These are phyloP conservation scores for Pundamilia nyererei DNA, from an alignment of 2,113 vertebrate genomes.

Conservation along the genomic window DNA sequence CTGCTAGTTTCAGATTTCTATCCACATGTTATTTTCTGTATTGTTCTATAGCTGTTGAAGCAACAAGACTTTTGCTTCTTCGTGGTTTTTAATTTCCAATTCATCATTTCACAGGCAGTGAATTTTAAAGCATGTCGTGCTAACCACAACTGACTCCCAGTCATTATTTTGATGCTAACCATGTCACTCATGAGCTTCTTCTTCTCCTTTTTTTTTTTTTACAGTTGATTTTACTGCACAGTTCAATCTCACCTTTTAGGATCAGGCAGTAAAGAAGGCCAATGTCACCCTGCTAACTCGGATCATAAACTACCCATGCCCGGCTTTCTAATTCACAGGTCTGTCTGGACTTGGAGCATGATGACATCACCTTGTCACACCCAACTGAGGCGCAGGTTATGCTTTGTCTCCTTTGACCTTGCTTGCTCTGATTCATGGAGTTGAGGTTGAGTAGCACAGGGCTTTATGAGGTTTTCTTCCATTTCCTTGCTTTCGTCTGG, in stretches of 20 bases:
- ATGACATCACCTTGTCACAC: conserved; percentile 16
- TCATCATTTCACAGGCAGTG: neutral
- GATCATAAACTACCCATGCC: conserved; percentile 37
- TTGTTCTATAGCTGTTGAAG: neutral
- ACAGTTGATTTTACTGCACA: conserved; percentile 26
- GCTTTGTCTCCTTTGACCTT: conserved; percentile 31
- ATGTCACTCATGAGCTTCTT: neutral
- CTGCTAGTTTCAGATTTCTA: neutral
- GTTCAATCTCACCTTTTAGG: conserved; percentile 50
- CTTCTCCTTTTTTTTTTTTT: neutral
- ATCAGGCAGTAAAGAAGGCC: conserved; percentile 42
- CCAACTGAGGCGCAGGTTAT: neutral
- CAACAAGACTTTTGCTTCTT: neutral
- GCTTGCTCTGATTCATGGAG: conserved; percentile 11
- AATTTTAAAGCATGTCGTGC: neutral
- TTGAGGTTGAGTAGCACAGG: neutral
- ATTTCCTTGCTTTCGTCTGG: neutral
- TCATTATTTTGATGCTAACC: conserved; percentile 13
- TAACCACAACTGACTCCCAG: neutral
- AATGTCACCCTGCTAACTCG: conserved; percentile 50
- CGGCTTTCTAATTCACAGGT: conserved; percentile 13
- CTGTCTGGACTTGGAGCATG: neutral
- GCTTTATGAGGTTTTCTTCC: neutral
- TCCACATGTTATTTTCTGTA: neutral
- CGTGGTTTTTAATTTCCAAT: neutral